Base-by-base conservation (phyloP, 2,113 vertebrate species). In the Callionymus lyra region DNA sequence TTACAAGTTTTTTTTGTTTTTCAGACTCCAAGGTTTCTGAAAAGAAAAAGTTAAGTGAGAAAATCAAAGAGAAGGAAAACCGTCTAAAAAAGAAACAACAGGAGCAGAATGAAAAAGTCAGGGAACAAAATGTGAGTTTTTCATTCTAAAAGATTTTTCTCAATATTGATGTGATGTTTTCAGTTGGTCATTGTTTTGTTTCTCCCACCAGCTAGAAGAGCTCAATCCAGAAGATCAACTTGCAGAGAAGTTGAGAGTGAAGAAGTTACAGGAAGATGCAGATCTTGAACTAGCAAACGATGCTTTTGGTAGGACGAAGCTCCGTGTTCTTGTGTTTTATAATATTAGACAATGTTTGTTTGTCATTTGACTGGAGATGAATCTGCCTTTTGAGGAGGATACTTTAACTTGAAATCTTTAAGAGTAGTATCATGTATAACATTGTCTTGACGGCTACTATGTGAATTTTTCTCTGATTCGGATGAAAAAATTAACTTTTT, bases 21-120 rank as follows among this genome's bases (percentile, higher is more conserved):
- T 48, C 74, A 91, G 93, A 92, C 48, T 41, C 80, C 14, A 97
- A 95, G 68, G 79, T 88, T 60, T 86, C 91, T 42, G 94, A 97
- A 54, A 99, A 98, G 84, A 99, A 98, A 84, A 97, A 91, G 84
- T 82, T 93, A 80, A 85, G 59, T 70, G 94, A 98, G 65, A 96
- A 96, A 80, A 96, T 97, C 52, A 97, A 93, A 88, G 94, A 95
- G 72, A 97, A 88, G 80, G 93, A 97, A 80, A 89, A 85, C 59
- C 81, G 83, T 68, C 81, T 89, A 74, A 97, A 85, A 81, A 89
- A 93, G 65, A 91, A 89, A 69, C 87, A 93, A 72, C 87, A 94
- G 57, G 91, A 68, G 39, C 16, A 32, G 27, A 43, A 18, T 38
- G 32, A 52, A 19, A 40, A 27, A 44, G 44, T 92, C 54, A 59